Evolutionary conservation across 2,888 invertebrate species (phyloP).

Genomic region (Cybosia mesomella): DNA sequence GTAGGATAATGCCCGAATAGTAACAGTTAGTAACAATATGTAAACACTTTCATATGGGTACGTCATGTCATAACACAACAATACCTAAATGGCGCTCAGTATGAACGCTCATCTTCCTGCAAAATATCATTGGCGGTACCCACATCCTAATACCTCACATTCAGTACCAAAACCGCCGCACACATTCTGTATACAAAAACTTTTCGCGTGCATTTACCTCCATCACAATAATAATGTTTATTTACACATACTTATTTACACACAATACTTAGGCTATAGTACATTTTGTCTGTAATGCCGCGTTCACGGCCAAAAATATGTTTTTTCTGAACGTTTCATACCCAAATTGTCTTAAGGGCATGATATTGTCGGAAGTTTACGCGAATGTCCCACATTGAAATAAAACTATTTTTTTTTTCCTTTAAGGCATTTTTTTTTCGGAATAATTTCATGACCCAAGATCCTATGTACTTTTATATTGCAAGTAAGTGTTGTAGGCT

Average conservation of each 20-base stretch:
- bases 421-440: background rate
- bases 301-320: background rate
- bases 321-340: background rate
- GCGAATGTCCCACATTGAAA: no score
- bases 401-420: no score
- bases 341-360: background rate
- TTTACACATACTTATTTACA: no score
- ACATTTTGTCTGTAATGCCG: background rate
- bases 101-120: background rate
- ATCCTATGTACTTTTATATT: no score
- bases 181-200: background rate
- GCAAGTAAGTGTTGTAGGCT: no score
- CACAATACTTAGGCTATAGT: background rate
- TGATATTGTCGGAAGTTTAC: no score
- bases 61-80: background rate
- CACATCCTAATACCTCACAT: background rate
- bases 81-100: background rate
- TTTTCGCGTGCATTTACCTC: background rate
- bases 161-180: background rate
- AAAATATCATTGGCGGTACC: background rate
- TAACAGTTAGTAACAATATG: no score
- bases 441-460: background rate
- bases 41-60: background rate
- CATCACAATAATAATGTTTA: no score
- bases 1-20: no score